Conservation (phyloP, 2,797 vertebrate genomes). For the Lutjanus argentimaculatus region DNA sequence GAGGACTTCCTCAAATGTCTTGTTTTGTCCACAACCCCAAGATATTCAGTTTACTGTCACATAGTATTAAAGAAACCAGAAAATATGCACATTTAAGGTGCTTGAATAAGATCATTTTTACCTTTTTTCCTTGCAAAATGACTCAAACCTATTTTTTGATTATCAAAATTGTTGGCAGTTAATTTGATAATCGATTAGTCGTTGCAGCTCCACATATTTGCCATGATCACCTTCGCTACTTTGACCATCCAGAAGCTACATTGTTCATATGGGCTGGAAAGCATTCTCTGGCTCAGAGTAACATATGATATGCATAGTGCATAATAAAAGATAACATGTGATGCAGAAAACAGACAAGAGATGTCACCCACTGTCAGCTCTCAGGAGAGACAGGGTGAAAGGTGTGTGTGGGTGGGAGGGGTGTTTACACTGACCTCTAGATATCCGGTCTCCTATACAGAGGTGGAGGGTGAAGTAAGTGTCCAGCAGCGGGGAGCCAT, state of each 20-base stretch:
- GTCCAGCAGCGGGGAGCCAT: conserved; percentile 94
- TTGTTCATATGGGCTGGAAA: neutral
- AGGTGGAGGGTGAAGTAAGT: conserved; percentile 98
- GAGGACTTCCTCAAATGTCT: too few relatives aligned
- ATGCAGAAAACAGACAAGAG: neutral
- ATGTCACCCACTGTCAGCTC: neutral
- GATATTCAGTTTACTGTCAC: too few relatives aligned
- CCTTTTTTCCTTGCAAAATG: too few relatives aligned
- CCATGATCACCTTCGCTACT: neutral
- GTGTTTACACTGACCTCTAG: conserved; percentile 88
- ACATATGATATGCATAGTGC: too few relatives aligned
- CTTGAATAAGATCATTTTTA: too few relatives aligned
- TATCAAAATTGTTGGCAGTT: too few relatives aligned
- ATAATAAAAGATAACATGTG: neutral
- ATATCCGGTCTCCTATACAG: conserved; percentile 88
- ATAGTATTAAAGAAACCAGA: too few relatives aligned
- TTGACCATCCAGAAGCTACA: neutral
- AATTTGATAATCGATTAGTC: too few relatives aligned
- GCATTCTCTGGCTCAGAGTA: neutral
- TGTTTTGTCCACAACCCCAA: too few relatives aligned
- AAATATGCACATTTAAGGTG: too few relatives aligned
- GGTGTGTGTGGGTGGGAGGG: neutral
- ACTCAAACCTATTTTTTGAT: too few relatives aligned
- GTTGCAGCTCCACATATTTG: neutral
- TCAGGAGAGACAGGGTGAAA: neutral